Evolutionary conservation across 1,140 invertebrate species (phyloP).

Genomic region (Pemphigus obesinymphae): DNA sequence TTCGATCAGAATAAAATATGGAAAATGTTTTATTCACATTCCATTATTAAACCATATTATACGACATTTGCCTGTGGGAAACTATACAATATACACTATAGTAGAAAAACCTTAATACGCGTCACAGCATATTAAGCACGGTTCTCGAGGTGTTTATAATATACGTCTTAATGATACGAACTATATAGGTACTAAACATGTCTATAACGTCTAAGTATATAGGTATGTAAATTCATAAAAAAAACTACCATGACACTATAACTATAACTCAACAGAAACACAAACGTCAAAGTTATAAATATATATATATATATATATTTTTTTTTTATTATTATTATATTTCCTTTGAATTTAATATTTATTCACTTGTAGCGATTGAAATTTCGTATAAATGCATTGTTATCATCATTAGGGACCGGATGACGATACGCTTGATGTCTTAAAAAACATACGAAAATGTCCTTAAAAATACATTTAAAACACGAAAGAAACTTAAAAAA

Average conservation of each 20-base stretch:
- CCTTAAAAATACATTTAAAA: no score
- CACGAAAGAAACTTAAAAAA: no score
- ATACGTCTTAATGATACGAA: slow-evolving; percentile 15
- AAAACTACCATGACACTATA: neutral
- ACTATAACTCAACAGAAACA: neutral
- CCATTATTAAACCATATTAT: neutral
- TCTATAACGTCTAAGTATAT: neutral
- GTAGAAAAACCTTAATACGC: neutral
- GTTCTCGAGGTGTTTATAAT: neutral
- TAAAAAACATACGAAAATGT: no score
- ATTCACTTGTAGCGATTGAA: no score
- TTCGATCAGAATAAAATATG: neutral
- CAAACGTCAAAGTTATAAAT: neutral
- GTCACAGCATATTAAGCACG: slow-evolving; percentile 23
- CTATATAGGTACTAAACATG: neutral
- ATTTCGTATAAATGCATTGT: no score
- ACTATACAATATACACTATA: neutral
- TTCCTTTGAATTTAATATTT: neutral
- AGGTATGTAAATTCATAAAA: neutral
- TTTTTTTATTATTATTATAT: neutral
- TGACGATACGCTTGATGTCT: no score
- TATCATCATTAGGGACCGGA: no score
- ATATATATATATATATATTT: no score
- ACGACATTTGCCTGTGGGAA: neutral
- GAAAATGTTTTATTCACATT: neutral